Percentiles rank a stretch among this genome's conserved stretches.
Evolutionary conservation across 2,888 invertebrate species (phyloP).

Genomic region (Tetragnatha montana): DNA sequence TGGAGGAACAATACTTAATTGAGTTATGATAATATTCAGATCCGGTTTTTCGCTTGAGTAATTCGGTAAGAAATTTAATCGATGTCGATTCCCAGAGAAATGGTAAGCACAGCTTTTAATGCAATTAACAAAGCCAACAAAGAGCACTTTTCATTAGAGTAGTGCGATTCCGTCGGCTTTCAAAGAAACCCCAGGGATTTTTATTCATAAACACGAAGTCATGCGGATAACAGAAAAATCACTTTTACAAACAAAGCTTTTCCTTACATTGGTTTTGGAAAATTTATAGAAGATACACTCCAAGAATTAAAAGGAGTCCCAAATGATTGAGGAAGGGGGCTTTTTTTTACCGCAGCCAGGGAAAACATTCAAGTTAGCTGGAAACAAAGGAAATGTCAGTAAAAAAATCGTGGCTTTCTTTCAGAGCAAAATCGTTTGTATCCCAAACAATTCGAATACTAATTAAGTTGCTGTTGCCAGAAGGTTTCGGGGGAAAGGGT

Average conservation of each 20-base stretch:
- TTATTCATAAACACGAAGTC: slow-evolving; percentile 35
- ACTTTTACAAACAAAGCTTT: background rate
- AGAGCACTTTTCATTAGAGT: slow-evolving; percentile 45
- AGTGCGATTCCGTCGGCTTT: slow-evolving; percentile 19
- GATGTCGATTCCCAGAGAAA: background rate
- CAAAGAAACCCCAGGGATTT: slow-evolving; percentile 7
- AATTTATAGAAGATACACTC: slow-evolving; percentile 19
- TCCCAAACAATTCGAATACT: slow-evolving; percentile 54
- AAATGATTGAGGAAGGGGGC: background rate
- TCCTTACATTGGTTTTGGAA: slow-evolving; percentile 10
- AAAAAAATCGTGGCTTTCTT: slow-evolving; percentile 27
- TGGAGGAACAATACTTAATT: background rate
- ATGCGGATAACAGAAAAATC: slow-evolving; percentile 3
- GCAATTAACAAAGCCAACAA: slow-evolving; percentile 45
- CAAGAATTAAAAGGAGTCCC: slow-evolving; percentile 10
- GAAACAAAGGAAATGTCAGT: slow-evolving; percentile 26
- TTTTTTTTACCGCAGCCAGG: slow-evolving; percentile 8
- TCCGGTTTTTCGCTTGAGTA: background rate
- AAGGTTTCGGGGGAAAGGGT: slow-evolving; percentile 17
- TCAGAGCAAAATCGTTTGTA: slow-evolving; percentile 28
- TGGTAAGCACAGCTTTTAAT: slow-evolving; percentile 34
- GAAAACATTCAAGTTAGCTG: slow-evolving; percentile 13
- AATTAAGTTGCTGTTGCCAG: slow-evolving; percentile 53
- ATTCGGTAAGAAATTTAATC: slow-evolving; percentile 24
- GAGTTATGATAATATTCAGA: background rate